These are phyloP conservation scores for Morone saxatilis DNA, from an alignment of 2,113 vertebrate genomes.

Conservation along the genomic window DNA sequence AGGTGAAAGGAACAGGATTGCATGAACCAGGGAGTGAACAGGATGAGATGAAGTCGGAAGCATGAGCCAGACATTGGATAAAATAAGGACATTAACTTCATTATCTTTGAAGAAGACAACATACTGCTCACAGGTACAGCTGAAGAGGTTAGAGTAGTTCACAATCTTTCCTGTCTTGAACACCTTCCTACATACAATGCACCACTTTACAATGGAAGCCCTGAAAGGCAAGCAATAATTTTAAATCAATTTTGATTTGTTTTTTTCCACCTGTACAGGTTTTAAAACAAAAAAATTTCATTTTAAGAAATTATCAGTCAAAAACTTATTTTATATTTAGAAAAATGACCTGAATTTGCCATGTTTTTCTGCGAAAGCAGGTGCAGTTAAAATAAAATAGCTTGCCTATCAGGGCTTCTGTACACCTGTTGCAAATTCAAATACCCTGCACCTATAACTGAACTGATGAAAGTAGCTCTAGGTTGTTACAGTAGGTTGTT, in stretches of 20 bases:
- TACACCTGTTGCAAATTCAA: neutral
- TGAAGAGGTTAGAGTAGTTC: neutral
- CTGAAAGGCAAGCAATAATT: no score
- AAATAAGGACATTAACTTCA: neutral
- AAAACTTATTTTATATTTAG: no score
- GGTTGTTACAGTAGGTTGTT: neutral
- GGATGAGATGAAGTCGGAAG: neutral
- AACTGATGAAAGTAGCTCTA: neutral
- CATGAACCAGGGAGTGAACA: neutral
- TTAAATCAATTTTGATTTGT: no score
- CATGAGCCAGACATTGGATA: neutral
- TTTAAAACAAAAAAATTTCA: no score
- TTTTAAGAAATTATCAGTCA: no score
- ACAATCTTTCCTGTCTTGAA: neutral
- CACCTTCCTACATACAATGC: neutral
- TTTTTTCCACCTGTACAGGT: no score
- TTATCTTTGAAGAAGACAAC: neutral
- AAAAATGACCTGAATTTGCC: no score
- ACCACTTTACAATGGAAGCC: neutral
- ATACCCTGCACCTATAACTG: constrained; percentile 4
- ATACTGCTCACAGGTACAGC: neutral
- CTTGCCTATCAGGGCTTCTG: no score
- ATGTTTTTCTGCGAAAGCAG: no score
- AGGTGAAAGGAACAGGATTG: neutral
- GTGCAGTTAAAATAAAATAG: no score